Percentiles rank a stretch among this genome's conserved stretches.
Conservation (phyloP, 2,113 vertebrate species). For the Grantiella picta region DNA sequence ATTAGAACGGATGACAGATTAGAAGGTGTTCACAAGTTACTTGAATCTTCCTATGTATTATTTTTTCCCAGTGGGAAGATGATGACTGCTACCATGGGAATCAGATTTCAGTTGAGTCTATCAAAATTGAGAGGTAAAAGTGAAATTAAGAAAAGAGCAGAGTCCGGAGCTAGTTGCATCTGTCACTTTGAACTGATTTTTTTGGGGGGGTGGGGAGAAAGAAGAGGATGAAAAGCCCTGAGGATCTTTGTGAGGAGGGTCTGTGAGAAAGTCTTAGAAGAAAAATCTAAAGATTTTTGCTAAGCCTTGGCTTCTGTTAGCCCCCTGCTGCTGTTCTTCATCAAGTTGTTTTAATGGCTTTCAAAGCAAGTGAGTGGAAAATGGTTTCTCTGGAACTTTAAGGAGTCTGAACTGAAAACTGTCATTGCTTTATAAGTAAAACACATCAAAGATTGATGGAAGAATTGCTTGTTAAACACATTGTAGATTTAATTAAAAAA, state of each 20-base stretch:
- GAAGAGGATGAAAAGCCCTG: slow-evolving; percentile 47
- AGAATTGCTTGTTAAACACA: slow-evolving; percentile 56
- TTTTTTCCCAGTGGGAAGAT: not conserved
- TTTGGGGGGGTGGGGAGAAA: not conserved
- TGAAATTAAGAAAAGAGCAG: not conserved
- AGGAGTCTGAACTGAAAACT: slow-evolving; percentile 55
- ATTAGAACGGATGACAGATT: not conserved
- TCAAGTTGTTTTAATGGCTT: slow-evolving; percentile 71
- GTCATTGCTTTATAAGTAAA: slow-evolving; percentile 55
- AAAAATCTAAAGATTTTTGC: slow-evolving; percentile 59
- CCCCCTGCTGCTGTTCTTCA: slow-evolving; percentile 69
- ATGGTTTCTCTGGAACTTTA: slow-evolving; percentile 65
- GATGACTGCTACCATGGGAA: not conserved
- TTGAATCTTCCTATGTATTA: not conserved
- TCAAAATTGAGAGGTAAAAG: not conserved
- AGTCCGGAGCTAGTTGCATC: slow-evolving; percentile 23
- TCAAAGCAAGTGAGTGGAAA: slow-evolving; percentile 71
- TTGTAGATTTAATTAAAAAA: slow-evolving; percentile 51
- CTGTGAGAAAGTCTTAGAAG: slow-evolving; percentile 68
- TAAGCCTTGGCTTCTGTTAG: slow-evolving; percentile 68
- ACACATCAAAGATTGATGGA: slow-evolving; percentile 50
- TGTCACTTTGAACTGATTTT: slow-evolving; percentile 38
- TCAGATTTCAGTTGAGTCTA: not conserved
- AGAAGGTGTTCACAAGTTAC: not conserved
- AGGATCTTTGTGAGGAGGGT: slow-evolving; percentile 56